These are phyloP conservation scores for Eubucco bourcierii DNA, from an alignment of 2,113 vertebrate genomes.

Conservation along the genomic window DNA sequence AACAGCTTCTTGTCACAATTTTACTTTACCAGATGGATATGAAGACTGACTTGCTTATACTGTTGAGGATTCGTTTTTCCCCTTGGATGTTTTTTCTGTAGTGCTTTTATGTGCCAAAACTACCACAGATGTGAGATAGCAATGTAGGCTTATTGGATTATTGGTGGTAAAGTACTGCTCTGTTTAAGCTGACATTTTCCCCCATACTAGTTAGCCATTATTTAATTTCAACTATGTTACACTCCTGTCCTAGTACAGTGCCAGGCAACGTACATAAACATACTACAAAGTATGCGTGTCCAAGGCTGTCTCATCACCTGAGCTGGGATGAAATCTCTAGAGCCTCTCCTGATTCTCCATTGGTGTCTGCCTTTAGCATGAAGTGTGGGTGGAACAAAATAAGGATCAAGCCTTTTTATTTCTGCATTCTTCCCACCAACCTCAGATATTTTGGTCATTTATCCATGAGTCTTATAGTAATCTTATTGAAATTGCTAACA, in stretches of 20 bases:
- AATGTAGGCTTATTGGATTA: neutral
- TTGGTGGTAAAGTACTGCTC: neutral
- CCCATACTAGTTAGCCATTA: neutral
- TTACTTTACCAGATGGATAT: neutral
- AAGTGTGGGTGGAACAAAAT: neutral
- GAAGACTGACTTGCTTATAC: neutral
- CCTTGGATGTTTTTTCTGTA: neutral
- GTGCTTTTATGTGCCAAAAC: neutral
- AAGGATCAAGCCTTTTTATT: neutral
- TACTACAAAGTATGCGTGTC: neutral
- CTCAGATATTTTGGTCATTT: neutral
- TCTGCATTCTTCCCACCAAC: neutral
- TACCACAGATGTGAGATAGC: neutral
- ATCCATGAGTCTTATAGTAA: neutral
- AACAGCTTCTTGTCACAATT: neutral
- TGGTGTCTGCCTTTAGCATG: neutral
- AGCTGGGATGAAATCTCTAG: neutral
- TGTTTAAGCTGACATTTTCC: neutral
- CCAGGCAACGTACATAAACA: neutral
- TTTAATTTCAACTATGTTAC: neutral
- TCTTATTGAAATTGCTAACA: neutral
- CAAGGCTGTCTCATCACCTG: neutral
- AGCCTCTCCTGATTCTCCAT: neutral
- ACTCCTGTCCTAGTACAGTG: neutral
- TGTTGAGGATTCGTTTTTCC: neutral